Evolutionary conservation across 2,797 vertebrate species (phyloP), one percentile per base, ranked within the genome.

Genomic region (Gallinago nigripennis): DNA sequence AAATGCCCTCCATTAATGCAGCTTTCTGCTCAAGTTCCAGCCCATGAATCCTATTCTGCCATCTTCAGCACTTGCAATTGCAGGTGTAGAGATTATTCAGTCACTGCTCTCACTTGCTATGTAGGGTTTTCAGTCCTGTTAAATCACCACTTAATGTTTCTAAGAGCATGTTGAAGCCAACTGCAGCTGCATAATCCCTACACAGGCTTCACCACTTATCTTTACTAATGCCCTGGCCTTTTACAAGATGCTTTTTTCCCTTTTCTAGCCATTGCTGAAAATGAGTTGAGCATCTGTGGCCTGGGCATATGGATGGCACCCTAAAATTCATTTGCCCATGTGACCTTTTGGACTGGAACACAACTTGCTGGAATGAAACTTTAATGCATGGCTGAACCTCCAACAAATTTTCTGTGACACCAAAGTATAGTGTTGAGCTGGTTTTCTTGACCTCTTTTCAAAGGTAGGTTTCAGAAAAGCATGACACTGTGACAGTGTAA

Each of bases 371-470:
- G 43, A 80, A 93, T 86, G 60, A 94, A 76, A 82, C 80, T 77
- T 82, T 85, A 80, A 71, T 61, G 48, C 83, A 54, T 82, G 71
- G 50, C 45, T 92, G 86, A 92, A 64, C 35, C 7, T 27, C 60
- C 54, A 75, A n/a, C 37, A 78, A 82, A 65, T 86, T 82, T 90
- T 71, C 86, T 88, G 50, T 88, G 73, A 76, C 56, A 92, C 12
- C 8, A 2, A 95, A 88, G 64, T 85, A 8, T 78, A 77, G 94
- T 88, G 78, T 12, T 75, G 78, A 85, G 64, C 58, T 71, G 60
- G 27, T 78, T 94, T 75, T 85, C 81, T 92, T 80, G 86, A 93
- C 75, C 86, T 92, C 69, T 85, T 88, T 92, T 89, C 24, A 65
- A 85, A 93, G 82, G 46, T 78, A 81, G 35, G 9, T 84, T 94